These are phyloP conservation scores for Seriola rivoliana DNA, from an alignment of 2,113 vertebrate species.

Conservation along the genomic window DNA sequence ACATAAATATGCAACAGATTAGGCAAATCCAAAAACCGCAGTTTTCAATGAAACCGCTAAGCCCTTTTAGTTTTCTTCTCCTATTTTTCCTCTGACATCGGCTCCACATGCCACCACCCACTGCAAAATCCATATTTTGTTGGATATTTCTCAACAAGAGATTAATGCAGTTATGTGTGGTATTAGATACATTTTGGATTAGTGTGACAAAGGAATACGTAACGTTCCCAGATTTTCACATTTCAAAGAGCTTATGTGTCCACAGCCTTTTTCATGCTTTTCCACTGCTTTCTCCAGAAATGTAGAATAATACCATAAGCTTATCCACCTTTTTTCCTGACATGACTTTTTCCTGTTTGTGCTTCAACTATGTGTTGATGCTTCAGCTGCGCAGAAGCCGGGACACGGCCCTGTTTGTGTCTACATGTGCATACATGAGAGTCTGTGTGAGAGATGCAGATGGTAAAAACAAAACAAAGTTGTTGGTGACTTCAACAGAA, in stretches of 20 bases:
- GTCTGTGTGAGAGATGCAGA: background rate
- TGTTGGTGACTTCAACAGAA: background rate
- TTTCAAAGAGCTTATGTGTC: constrained; percentile 7
- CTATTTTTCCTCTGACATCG: background rate
- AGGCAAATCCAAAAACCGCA: constrained; percentile 34
- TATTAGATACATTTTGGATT: constrained; percentile 25
- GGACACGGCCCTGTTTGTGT: background rate
- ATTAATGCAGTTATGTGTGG: constrained; percentile 19
- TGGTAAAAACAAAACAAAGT: background rate
- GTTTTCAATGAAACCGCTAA: constrained; percentile 30
- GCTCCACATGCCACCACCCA: constrained; percentile 26
- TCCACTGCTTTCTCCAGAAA: background rate
- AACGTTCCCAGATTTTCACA: background rate
- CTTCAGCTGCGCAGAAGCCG: background rate
- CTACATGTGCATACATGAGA: background rate
- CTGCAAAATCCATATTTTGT: constrained; percentile 31
- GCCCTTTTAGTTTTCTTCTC: constrained; percentile 16
- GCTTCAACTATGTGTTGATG: background rate
- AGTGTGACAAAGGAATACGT: constrained; percentile 7
- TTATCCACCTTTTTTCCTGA: background rate
- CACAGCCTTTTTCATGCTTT: constrained; percentile 7
- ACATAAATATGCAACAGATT: constrained; percentile 48
- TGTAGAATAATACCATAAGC: no score
- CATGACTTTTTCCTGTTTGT: background rate
- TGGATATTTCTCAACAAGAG: constrained; percentile 25